phyloP scores from a whole-genome alignment of 2,888 invertebrate species.

The Drosophila quinaria region DNA sequence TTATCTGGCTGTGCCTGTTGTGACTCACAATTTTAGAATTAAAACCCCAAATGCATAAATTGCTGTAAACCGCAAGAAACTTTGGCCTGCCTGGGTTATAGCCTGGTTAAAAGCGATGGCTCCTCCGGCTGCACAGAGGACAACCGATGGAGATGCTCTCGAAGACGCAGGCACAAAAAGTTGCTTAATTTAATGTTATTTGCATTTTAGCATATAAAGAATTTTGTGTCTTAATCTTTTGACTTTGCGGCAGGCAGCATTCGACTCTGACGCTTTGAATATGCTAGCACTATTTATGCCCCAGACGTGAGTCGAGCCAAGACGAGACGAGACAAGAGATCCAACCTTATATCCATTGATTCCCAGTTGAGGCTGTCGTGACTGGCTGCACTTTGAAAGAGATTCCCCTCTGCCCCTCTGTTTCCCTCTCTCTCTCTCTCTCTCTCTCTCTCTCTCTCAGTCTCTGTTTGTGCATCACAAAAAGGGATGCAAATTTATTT shows the following conservation, averaged over 20 bases:
- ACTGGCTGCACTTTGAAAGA: constrained; percentile 62
- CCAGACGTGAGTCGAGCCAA: constrained; percentile 70
- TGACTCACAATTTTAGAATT: constrained; percentile 82
- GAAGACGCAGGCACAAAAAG: constrained; percentile 71
- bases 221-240: constrained; percentile 86
- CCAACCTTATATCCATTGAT: constrained; percentile 7
- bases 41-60: constrained; percentile 78
- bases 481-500: constrained; percentile 85
- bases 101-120: constrained; percentile 28
- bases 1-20: constrained; percentile 60
- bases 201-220: constrained; percentile 86
- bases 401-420: constrained; percentile 13
- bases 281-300: constrained; percentile 82
- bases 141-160: constrained; percentile 52
- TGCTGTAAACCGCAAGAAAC: constrained; percentile 82
- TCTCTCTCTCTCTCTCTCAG: constrained; percentile 37
- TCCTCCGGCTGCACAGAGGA: constrained; percentile 48
- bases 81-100: constrained; percentile 43
- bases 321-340: constrained; percentile 57
- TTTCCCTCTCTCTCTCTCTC: constrained; percentile 24
- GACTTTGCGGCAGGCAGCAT: constrained; percentile 58
- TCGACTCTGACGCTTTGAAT: constrained; percentile 69
- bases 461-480: constrained; percentile 53
- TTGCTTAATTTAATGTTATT: constrained; percentile 86
- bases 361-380: constrained; percentile 37